Base-by-base conservation (phyloP, 2,888 invertebrate genomes). In the Nysson spinosus region DNA sequence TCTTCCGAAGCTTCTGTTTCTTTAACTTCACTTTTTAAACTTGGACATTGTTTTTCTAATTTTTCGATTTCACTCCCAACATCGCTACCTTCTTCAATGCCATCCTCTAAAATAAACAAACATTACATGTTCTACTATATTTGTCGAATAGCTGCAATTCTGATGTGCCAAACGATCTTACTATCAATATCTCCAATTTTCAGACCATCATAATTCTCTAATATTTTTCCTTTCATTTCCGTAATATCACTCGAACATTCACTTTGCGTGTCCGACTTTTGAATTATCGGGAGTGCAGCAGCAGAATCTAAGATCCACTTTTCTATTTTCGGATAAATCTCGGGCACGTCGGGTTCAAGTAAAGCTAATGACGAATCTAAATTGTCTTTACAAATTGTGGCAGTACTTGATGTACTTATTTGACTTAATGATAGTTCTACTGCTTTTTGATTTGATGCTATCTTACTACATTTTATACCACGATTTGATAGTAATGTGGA, bases 401-500 rank as follows among this genome's bases (percentile, higher is more conserved):
- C 75, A 3, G 34, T 39, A 3, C 78, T 80, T 9, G 82, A 80
- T 4, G 77, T 72, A 67, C 83, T 84, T 50, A 75, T 63, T 58
- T 70, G 76, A 24, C 80, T 77, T 39, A 79, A 62, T 11, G 79
- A 80, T 68, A 50, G 72, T 19, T 64, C 63, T 11, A 57, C 62
- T 3, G 72, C 54, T 34, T 71, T 76, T 62, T 76, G 76, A 60
- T 75, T 71, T 2, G 42, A 19, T 7, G 34, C 35, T 50, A 87
- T 83, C 50, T 82, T 81, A 42, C 85, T 83, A 28, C 80, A 76
- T 12, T 66, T 75, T 70, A 89, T 87, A 26, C 89, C 89, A 35
- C 86, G 82, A n/a, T 82, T 80, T 0, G 88, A 88, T 6, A 88
- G 78, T 11, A 91, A 82, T 19, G 87, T 69, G 1, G 82, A 70